A percentile compares a stretch with the other conserved stretches of the same genome.
These are phyloP conservation scores for Falco punctatus DNA, from an alignment of 2,113 vertebrate genomes.

Conservation along the genomic window DNA sequence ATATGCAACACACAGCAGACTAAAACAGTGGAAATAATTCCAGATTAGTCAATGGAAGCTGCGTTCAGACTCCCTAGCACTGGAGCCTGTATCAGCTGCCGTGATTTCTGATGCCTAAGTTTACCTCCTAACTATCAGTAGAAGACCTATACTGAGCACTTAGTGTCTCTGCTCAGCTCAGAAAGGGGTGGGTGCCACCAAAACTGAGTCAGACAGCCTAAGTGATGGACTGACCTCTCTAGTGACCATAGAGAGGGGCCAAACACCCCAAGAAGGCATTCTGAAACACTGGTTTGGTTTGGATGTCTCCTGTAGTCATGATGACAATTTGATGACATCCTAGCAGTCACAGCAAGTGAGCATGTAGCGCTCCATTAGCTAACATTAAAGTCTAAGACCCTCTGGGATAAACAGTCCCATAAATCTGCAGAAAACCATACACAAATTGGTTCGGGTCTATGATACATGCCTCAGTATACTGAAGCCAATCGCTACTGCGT, in stretches of 20 bases:
- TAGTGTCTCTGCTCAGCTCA: neutral
- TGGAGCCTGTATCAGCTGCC: neutral
- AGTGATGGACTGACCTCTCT: neutral
- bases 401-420: neutral
- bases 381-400: neutral
- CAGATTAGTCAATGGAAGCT: neutral
- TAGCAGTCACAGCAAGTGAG: neutral
- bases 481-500: rapidly evolving
- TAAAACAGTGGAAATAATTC: neutral
- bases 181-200: neutral
- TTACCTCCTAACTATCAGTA: neutral
- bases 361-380: neutral
- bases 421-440: neutral
- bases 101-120: neutral
- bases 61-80: neutral
- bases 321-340: neutral
- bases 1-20: neutral
- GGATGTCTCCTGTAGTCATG: neutral
- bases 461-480: neutral
- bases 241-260: neutral
- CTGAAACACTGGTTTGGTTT: neutral
- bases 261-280: neutral
- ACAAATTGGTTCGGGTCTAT: neutral
- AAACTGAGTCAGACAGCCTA: neutral
- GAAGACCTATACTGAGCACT: neutral